Evolutionary conservation across 2,797 vertebrate species (phyloP).

Genomic region (Pangasius larnaudii): DNA sequence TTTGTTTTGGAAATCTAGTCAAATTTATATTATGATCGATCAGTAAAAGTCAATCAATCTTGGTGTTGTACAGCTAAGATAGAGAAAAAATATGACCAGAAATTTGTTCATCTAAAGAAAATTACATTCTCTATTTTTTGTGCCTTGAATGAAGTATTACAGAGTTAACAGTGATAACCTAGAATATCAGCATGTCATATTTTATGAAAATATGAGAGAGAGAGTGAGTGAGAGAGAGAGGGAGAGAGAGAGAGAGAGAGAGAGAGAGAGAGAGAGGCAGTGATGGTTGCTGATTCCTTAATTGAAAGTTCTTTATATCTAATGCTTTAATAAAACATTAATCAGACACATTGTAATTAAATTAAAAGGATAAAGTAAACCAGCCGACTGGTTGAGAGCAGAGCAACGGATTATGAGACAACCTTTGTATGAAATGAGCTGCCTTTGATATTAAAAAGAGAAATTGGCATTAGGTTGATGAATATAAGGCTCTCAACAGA

Average conservation of each 20-base stretch:
- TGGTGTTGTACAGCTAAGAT: neutral
- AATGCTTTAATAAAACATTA: conserved; percentile 79
- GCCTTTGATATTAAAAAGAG: conserved; percentile 64
- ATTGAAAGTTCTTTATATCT: conserved; percentile 69
- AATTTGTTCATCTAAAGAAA: neutral
- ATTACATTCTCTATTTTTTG: neutral
- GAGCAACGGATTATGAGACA: conserved; percentile 70
- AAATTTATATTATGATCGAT: neutral
- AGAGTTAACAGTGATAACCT: neutral
- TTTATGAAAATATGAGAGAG: neutral
- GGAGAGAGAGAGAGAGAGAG: neutral
- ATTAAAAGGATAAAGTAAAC: conserved; percentile 73
- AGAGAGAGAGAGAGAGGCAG: conserved; percentile 63
- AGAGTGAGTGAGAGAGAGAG: too few relatives aligned
- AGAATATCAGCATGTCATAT: neutral
- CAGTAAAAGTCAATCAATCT: neutral
- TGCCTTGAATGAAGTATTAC: too few relatives aligned
- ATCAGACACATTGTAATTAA: conserved; percentile 76
- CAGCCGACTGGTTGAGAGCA: conserved; percentile 14
- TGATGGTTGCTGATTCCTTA: conserved; percentile 58
- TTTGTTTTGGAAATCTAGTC: neutral
- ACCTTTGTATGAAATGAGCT: conserved; percentile 62
- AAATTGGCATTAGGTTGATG: conserved; percentile 56
- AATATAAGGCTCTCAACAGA: conserved; percentile 50
- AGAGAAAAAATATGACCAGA: neutral